Conservation (phyloP, 2,113 vertebrate species). For the Chloropsis hardwickii region DNA sequence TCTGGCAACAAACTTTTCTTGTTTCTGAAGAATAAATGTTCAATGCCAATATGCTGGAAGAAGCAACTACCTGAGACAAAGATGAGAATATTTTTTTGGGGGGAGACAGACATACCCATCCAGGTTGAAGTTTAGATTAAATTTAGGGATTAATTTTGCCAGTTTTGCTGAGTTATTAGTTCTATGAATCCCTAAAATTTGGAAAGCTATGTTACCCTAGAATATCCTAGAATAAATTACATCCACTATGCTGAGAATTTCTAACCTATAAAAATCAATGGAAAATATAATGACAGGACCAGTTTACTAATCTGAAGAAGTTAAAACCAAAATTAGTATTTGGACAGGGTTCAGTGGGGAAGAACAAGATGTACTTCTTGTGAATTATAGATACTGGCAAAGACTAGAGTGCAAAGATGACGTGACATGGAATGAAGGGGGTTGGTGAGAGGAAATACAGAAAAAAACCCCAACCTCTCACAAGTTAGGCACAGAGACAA, state of each 20-base stretch:
- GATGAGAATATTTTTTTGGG: rapidly evolving
- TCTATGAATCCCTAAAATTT: background rate
- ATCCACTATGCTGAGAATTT: background rate
- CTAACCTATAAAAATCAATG: background rate
- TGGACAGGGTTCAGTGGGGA: background rate
- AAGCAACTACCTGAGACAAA: background rate
- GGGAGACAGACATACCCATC: background rate
- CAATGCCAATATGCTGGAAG: background rate
- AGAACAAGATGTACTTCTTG: background rate
- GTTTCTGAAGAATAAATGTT: background rate
- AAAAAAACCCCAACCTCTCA: background rate
- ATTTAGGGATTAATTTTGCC: background rate
- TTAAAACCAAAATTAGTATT: background rate
- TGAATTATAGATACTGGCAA: background rate
- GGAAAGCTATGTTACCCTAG: background rate
- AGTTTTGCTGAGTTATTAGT: background rate
- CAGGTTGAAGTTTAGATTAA: background rate
- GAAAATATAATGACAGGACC: background rate
- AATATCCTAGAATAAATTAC: background rate
- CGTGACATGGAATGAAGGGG: background rate
- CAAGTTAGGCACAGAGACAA: background rate
- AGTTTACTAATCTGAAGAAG: background rate
- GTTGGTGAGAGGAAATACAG: background rate
- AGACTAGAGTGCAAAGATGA: background rate
- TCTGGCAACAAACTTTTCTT: background rate